These are phyloP conservation scores for Augochlora pura DNA, from an alignment of 1,140 invertebrate species.

Conservation along the genomic window DNA sequence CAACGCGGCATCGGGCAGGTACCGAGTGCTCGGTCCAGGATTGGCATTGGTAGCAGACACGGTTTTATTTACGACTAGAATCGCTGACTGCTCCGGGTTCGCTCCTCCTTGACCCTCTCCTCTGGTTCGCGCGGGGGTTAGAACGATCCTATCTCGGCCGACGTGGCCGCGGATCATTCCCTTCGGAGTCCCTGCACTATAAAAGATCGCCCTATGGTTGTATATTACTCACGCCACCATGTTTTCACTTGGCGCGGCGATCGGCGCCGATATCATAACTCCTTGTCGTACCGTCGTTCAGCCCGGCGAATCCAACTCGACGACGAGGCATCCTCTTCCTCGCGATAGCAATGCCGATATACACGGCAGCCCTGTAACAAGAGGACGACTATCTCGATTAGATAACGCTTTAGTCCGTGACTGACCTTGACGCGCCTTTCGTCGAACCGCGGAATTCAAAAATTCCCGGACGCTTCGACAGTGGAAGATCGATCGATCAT, in stretches of 20 bases:
- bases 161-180: conserved; percentile 76
- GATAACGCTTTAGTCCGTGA: conserved; percentile 37
- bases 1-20: neutral
- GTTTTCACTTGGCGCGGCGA: conserved; percentile 79
- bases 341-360: conserved; percentile 76
- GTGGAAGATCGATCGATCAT: too few species aligned
- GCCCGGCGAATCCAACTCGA: conserved; percentile 71
- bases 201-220: conserved; percentile 78
- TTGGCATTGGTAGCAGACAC: conserved; percentile 74
- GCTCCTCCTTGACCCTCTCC: conserved; percentile 72
- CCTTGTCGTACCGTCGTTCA: conserved; percentile 78
- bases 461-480: neutral
- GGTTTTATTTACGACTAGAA: conserved; percentile 76
- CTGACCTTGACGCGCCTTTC: conserved; percentile 24
- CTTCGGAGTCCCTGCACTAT: conserved; percentile 71
- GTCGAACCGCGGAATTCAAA: neutral
- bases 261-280: conserved; percentile 80
- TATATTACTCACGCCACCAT: conserved; percentile 80
- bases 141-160: conserved; percentile 73
- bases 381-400: conserved; percentile 55
- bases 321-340: conserved; percentile 56
- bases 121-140: conserved; percentile 63
- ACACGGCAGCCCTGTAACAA: conserved; percentile 51
- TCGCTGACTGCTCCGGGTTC: conserved; percentile 71
- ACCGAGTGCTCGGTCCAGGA: conserved; percentile 43